These are phyloP conservation scores for Dreissena rostriformis DNA, from an alignment of 1,140 invertebrate species.

Conservation along the genomic window DNA sequence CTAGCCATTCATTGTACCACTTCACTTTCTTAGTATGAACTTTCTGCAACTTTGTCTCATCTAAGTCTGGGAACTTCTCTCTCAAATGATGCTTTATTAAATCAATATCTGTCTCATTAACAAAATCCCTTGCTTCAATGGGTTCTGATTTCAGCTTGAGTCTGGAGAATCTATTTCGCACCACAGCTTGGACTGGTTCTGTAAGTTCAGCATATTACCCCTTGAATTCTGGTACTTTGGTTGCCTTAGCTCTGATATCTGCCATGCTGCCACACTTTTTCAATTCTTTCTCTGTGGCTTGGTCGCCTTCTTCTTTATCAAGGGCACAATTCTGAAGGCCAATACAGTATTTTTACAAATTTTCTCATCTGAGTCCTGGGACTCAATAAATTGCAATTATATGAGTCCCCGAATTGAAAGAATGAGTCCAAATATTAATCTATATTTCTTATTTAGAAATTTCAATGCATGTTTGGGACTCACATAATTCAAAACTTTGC, in stretches of 20 bases:
- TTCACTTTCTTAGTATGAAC: neutral
- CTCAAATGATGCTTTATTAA: slow-evolving; percentile 10
- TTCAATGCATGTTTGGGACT: too few relatives aligned
- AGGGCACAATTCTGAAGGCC: slow-evolving; percentile 11
- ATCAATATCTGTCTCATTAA: slow-evolving; percentile 1
- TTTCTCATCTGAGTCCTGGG: too few relatives aligned
- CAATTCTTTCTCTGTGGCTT: neutral
- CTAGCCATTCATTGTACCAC: neutral
- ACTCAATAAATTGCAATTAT: too few relatives aligned
- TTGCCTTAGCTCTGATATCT: neutral
- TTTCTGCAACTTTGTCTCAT: slow-evolving; percentile 9
- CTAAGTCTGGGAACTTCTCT: neutral
- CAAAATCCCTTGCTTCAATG: neutral
- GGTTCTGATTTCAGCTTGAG: neutral
- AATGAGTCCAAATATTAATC: too few relatives aligned
- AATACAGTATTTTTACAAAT: too few relatives aligned
- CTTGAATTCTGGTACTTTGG: neutral
- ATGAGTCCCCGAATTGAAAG: too few relatives aligned
- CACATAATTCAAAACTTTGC: too few relatives aligned
- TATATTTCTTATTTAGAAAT: too few relatives aligned
- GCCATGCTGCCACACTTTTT: slow-evolving; percentile 6
- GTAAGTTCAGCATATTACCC: neutral
- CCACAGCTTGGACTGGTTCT: neutral
- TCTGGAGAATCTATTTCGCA: neutral
- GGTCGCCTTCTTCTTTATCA: neutral